phyloP scores from a whole-genome alignment of 2,797 vertebrate species.

The Acropternis orthonyx region DNA sequence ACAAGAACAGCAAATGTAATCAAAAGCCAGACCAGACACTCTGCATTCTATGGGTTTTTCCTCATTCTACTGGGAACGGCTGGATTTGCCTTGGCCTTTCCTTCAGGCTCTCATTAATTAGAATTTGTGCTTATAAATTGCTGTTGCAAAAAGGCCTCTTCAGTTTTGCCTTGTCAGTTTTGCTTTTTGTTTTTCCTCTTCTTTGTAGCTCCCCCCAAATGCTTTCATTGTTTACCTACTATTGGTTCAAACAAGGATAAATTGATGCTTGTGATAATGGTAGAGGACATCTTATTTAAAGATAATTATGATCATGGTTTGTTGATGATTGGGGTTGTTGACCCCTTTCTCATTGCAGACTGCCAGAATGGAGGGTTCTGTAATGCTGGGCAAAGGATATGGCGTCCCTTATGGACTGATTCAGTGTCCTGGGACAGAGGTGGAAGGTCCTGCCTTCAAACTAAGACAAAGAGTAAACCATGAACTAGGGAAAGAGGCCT shows the following conservation, averaged over 20 bases:
- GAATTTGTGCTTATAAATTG: conserved; percentile 15
- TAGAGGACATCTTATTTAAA: background rate
- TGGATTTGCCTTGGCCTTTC: conserved; percentile 31
- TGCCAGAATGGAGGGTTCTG: background rate
- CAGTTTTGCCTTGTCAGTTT: background rate
- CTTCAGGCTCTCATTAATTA: conserved; percentile 27
- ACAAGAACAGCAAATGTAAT: conserved; percentile 46
- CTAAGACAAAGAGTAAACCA: background rate
- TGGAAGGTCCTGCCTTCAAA: background rate
- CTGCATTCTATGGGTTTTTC: conserved; percentile 42
- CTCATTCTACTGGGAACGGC: conserved; percentile 13
- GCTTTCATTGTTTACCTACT: background rate
- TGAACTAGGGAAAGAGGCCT: background rate
- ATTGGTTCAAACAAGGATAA: background rate
- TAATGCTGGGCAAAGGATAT: background rate
- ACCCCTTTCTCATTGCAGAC: background rate
- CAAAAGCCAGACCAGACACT: conserved; percentile 44
- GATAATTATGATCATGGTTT: background rate
- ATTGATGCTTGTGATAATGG: background rate
- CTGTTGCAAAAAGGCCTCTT: background rate
- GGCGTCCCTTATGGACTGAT: background rate
- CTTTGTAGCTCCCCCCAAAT: background rate
- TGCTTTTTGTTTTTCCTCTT: background rate
- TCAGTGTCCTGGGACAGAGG: background rate
- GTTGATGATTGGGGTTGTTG: background rate